Base-by-base conservation (phyloP, 2,888 invertebrate genomes). In the Melangyna quadrimaculata region DNA sequence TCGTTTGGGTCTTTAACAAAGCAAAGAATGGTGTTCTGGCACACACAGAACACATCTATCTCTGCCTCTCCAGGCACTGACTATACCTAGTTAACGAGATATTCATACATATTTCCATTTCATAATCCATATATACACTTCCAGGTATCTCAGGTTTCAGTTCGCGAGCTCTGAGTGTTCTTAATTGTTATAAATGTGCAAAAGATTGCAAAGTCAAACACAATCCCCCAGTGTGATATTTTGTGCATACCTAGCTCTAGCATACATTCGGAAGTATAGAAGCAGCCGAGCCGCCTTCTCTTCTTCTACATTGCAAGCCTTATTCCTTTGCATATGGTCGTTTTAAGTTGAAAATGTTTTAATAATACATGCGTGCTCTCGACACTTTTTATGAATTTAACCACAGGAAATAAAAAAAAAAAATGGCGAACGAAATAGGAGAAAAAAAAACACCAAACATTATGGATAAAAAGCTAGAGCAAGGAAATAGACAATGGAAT, bases 111-210 rank as follows among this genome's bases (percentile, higher is more conserved):
- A n/a, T n/a, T n/a, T n/a, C n/a, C n/a, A n/a, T n/a, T 17, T 10
- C 17, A 17, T 53, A n/a, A n/a, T n/a, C n/a, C 2, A 12, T 14
- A 27, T 53, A 29, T 12, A 43, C 4, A 61, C 65, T 75, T 40
- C 45, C 86, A 78, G 81, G 81, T 86, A 78, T 86, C 78, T 81
- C 73, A 78, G 80, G 57, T 77, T 78, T 74, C 83, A 78, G 35
- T 45, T 43, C 72, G 80, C 75, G 79, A 84, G 35, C 27, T 57
- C 70, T 70, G 84, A 81, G 78, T 78, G 78, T 81, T 86, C 86
- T 86, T 86, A 86, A 86, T 86, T 86, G 86, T 86, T 86, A 86
- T 86, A 86, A 86, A 86, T 78, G 86, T 86, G 81, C 86, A 86
- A 81, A 81, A 86, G 81, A 86, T 86, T 81, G 81, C 86, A 57